Evolutionary conservation across 2,888 invertebrate species (phyloP).

Genomic region (Lottia gigantea): DNA sequence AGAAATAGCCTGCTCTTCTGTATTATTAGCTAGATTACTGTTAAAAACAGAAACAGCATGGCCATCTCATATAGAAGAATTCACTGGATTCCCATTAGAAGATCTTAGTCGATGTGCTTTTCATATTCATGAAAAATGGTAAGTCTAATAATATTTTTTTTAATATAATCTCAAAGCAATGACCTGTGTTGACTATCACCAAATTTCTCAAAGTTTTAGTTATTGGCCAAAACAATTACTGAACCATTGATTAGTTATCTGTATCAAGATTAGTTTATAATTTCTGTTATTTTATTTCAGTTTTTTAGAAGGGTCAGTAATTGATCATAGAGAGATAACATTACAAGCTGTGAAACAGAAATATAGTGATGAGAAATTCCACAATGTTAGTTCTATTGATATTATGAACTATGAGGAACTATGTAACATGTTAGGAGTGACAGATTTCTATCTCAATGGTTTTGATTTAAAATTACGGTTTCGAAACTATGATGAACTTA

Average conservation of each 20-base stretch:
- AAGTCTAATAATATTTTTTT: slow-evolving; percentile 27
- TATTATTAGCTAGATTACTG: slow-evolving; percentile 57
- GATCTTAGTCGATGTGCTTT: slow-evolving; percentile 57
- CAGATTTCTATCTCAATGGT: slow-evolving; percentile 47
- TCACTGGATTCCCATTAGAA: slow-evolving; percentile 59
- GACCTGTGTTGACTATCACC: neutral
- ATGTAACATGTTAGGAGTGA: slow-evolving; percentile 53
- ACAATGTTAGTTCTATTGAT: slow-evolving; percentile 56
- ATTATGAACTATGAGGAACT: slow-evolving; percentile 56
- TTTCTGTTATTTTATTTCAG: slow-evolving; percentile 38
- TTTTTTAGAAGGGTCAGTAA: slow-evolving; percentile 58
- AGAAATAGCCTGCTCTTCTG: slow-evolving; percentile 59
- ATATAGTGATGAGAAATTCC: slow-evolving; percentile 56
- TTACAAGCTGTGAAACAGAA: slow-evolving; percentile 63
- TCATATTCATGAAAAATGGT: slow-evolving; percentile 64
- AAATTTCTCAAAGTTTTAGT: neutral
- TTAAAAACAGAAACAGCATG: slow-evolving; percentile 53
- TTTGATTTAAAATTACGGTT: slow-evolving; percentile 49
- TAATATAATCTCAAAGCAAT: neutral
- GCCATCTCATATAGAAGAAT: slow-evolving; percentile 53
- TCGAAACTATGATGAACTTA: slow-evolving; percentile 57
- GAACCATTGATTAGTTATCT: neutral
- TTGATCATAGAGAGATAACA: slow-evolving; percentile 60
- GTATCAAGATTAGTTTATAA: neutral
- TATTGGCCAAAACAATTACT: too few relatives aligned